Conservation (phyloP, 2,888 invertebrate genomes). For the Brassicogethes aeneus region DNA sequence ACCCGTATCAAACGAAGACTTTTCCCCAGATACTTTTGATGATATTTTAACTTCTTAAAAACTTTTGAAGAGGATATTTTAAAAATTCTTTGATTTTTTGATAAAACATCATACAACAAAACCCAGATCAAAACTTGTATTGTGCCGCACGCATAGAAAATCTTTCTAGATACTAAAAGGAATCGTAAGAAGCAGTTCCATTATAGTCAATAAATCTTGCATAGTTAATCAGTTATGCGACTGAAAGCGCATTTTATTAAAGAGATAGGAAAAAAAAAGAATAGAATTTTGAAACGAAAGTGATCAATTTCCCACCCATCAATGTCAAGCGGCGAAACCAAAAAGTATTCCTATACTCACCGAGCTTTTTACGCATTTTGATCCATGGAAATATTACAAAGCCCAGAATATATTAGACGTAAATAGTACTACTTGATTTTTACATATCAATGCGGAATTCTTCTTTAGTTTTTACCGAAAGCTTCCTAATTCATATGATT, state of each 20-base stretch:
- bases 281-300: neutral
- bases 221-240: neutral
- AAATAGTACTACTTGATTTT: too few relatives aligned
- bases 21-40: too few relatives aligned
- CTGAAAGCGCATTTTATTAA: neutral
- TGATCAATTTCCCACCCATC: neutral
- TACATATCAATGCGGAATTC: too few relatives aligned
- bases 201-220: neutral
- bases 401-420: too few relatives aligned
- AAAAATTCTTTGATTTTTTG: too few relatives aligned
- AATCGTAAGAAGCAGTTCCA: neutral
- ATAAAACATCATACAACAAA: neutral
- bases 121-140: neutral
- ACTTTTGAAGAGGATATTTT: too few relatives aligned
- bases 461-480: too few relatives aligned
- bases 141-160: neutral
- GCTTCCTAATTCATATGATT: too few relatives aligned
- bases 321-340: neutral
- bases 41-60: too few relatives aligned
- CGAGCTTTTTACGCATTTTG: too few relatives aligned
- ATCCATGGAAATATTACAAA: too few relatives aligned
- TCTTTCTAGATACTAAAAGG: neutral
- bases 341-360: neutral
- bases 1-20: too few relatives aligned
- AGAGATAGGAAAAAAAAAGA: neutral